Evolutionary conservation across 1,140 invertebrate species (phyloP), one percentile per base, ranked within the genome.

Genomic region (Steinernema khuongi): DNA sequence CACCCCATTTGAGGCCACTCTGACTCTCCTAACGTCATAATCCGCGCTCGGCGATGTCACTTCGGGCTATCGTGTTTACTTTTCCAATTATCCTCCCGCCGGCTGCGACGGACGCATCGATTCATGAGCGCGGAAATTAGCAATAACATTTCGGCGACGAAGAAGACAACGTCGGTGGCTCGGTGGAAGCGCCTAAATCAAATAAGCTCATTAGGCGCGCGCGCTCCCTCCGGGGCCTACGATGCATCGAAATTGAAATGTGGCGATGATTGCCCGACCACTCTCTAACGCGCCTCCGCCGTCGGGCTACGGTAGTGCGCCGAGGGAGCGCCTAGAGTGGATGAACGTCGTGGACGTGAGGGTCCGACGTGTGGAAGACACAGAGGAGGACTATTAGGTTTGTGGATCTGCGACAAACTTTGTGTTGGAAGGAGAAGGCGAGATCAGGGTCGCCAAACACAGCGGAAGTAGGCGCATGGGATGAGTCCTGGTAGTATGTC

Each of bases 231-330:
- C 50, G 50, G 50, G 50, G 19, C 19, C 14, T 60, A 60, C 50
- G 50, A 60, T 60, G 50, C 50, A 60, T 60, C 50, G 50, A 60
- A 60, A 60, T 60, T 60, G 50, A 60, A 60, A 60, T 60, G 50
- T 60, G 50, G 50, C 50, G 50, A 60, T 60, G 50, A 60, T 60
- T 60, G 50, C 50, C 50, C 22, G 50, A 60, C 50, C 11, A 22
- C 50, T 60, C 50, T 60, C 50, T 60, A 60, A 60, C 50, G 11
- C 50, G 22, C 4, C 19, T 26, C 7, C 14, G 7, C 4, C 14
- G 22, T 7, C 4, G 19, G 50, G 50, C 4, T 60, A 60, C 50
- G 50, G 50, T 60, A 60, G 50, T n/a, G 36, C n/a, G n/a, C n/a
- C n/a, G n/a, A n/a, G n/a, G n/a, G n/a, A n/a, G n/a, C n/a, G n/a